Evolutionary conservation across 2,888 invertebrate genomes (phyloP).

Genomic region (Xylota segnis): DNA sequence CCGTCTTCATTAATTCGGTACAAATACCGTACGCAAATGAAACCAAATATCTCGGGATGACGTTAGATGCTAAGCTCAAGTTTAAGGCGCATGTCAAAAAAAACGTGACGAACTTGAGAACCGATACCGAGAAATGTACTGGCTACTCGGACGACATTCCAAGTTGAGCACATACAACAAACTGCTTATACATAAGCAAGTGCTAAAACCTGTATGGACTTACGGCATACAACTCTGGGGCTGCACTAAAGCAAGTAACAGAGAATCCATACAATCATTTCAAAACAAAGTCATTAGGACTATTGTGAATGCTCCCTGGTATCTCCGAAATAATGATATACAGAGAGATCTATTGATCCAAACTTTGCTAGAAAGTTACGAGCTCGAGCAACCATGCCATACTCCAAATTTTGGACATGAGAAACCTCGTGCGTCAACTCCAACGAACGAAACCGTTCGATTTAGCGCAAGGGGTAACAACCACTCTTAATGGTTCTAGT

Average conservation of each 20-base stretch:
- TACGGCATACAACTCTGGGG: slow-evolving; percentile 4
- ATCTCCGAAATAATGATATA: not conserved
- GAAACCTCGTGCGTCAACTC: too few relatives aligned
- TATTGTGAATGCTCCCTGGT: not conserved
- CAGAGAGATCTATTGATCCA: too few relatives aligned
- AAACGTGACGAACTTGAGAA: not conserved
- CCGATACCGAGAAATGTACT: not conserved
- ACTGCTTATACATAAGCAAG: not conserved
- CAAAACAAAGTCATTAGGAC: not conserved
- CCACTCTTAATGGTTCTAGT: too few relatives aligned
- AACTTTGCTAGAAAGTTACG: too few relatives aligned
- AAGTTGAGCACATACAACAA: not conserved
- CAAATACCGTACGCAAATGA: not conserved
- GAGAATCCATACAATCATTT: not conserved
- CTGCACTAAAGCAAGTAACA: not conserved
- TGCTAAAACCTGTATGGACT: not conserved
- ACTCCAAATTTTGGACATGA: too few relatives aligned
- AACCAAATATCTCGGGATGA: not conserved
- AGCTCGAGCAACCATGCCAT: too few relatives aligned
- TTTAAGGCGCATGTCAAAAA: not conserved
- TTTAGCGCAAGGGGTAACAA: too few relatives aligned
- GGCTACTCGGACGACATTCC: not conserved
- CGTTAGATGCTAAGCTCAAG: not conserved
- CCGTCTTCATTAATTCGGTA: slow-evolving; percentile 1
- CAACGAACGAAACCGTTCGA: too few relatives aligned